Base-by-base conservation (phyloP, 2,113 vertebrate genomes). In the Ia io region DNA sequence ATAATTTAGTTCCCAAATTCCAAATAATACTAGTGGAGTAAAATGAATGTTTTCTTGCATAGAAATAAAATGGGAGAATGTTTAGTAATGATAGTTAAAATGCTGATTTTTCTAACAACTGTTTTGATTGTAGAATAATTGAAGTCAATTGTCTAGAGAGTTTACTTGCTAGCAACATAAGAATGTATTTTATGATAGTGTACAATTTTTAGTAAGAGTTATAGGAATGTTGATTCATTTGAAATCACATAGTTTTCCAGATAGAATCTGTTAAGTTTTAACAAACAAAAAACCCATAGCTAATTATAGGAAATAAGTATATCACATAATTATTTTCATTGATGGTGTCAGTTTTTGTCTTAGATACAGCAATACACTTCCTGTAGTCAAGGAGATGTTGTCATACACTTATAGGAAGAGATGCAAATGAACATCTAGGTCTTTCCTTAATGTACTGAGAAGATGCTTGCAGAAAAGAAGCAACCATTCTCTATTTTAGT, bases 31-130 rank as follows among this genome's bases (percentile, higher is more conserved):
- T 82, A 79, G 28, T 16, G 25, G 49, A 42, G 25, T 23, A 92
- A 92, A 93, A 93, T 78, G 63, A 95, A 92, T 93, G 22, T 93
- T 96, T 95, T 94, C 73, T 61, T 51, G 32, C 8, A 87, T 92
- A 92, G 40, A 92, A 94, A 93, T 74, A 91, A 95, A 95, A 61
- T 84, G 18, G 65, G 59, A 97, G 25, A 91, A 84, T 82, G 53
- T 78, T 84, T 94, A 86, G 35, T 51, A 73, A 82, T 77, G 87
- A 83, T n/a, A 53, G 53, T 84, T 88, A 76, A 97, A 97, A 71
- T 65, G 82, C 17, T 94, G 10, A 11, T 83, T 32, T 90, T 61
- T 32, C 69, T 40, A 92, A 83, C 17, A 47, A 83, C 61, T 96
- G 37, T 92, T 96, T 93, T 35, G 51, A 4, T 96, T 91, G n/a